A percentile compares a stretch with the other conserved stretches of the same genome.
Conservation (phyloP, 2,888 invertebrate genomes). For the Phrixothrix hirtus region DNA sequence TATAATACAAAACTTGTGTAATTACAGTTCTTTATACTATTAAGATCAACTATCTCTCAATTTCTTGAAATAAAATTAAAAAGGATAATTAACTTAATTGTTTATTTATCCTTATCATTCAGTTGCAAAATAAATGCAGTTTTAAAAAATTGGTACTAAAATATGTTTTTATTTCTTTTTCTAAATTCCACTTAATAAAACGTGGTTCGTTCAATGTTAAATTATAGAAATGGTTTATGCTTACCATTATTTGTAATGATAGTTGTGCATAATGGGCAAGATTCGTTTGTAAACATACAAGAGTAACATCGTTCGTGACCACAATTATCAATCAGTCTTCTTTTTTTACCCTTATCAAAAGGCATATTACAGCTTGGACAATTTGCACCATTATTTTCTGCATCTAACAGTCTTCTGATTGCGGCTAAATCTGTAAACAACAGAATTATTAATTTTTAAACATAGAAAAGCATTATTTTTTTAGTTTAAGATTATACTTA, state of each 20-base stretch:
- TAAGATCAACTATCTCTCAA: too few relatives aligned
- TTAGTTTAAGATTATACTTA: neutral
- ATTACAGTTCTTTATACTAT: too few relatives aligned
- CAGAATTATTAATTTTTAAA: too few relatives aligned
- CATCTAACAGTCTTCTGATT: slow-evolving; percentile 77
- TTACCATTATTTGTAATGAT: slow-evolving; percentile 39
- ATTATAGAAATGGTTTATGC: neutral
- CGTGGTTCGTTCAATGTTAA: neutral
- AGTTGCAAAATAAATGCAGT: too few relatives aligned
- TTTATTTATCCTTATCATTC: too few relatives aligned
- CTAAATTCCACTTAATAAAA: neutral
- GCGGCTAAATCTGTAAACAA: slow-evolving; percentile 79
- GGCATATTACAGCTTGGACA: slow-evolving; percentile 91
- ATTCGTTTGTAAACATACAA: slow-evolving; percentile 90
- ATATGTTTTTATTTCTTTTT: too few relatives aligned
- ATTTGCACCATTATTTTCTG: slow-evolving; percentile 65
- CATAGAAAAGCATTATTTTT: slow-evolving; percentile 5
- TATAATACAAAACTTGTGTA: too few relatives aligned
- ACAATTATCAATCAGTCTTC: slow-evolving; percentile 92
- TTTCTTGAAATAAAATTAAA: too few relatives aligned
- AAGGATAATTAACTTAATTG: too few relatives aligned
- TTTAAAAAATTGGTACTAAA: too few relatives aligned
- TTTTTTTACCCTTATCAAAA: slow-evolving; percentile 95
- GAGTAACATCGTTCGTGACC: slow-evolving; percentile 95
- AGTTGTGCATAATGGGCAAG: slow-evolving; percentile 78